phyloP scores from a whole-genome alignment of 2,888 invertebrate species.

The Trissolcus japonicus region DNA sequence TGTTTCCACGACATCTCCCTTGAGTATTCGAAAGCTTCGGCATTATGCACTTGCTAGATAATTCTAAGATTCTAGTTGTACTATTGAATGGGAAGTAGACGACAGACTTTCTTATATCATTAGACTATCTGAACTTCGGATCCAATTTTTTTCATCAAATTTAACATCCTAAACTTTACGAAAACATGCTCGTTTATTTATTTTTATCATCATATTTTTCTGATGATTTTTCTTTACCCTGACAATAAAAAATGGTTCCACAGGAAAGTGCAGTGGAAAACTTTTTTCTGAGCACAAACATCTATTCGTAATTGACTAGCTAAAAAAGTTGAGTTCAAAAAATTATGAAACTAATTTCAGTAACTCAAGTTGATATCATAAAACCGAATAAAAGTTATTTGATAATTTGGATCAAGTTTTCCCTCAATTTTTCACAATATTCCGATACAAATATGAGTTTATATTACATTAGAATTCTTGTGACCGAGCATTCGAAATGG shows the following conservation, averaged over 20 bases:
- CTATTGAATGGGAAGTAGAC: slow-evolving; percentile 16
- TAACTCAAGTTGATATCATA: not conserved
- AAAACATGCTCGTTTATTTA: not conserved
- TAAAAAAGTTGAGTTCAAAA: too few relatives aligned
- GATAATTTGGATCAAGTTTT: too few relatives aligned
- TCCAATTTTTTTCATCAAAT: not conserved
- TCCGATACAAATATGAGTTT: slow-evolving; percentile 15
- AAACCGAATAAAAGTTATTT: too few relatives aligned
- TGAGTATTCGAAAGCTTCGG: slow-evolving; percentile 37
- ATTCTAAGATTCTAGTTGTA: slow-evolving; percentile 34
- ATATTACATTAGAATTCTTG: slow-evolving; percentile 3
- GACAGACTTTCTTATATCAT: not conserved
- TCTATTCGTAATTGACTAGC: too few relatives aligned
- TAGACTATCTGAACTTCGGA: not conserved
- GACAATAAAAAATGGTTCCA: too few relatives aligned
- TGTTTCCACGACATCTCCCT: slow-evolving; percentile 34
- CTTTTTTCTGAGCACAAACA: too few relatives aligned
- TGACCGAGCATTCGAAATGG: slow-evolving; percentile 4
- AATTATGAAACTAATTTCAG: not conserved
- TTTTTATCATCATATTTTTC: too few relatives aligned
- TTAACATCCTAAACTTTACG: not conserved
- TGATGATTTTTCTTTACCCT: too few relatives aligned
- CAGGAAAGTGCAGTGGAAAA: too few relatives aligned
- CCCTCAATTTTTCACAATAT: too few relatives aligned
- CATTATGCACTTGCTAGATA: slow-evolving; percentile 34